Percentiles rank a stretch among this genome's conserved stretches.
phyloP scores from a whole-genome alignment of 2,888 invertebrate species.

The Spatulosminthurus flaviceps region DNA sequence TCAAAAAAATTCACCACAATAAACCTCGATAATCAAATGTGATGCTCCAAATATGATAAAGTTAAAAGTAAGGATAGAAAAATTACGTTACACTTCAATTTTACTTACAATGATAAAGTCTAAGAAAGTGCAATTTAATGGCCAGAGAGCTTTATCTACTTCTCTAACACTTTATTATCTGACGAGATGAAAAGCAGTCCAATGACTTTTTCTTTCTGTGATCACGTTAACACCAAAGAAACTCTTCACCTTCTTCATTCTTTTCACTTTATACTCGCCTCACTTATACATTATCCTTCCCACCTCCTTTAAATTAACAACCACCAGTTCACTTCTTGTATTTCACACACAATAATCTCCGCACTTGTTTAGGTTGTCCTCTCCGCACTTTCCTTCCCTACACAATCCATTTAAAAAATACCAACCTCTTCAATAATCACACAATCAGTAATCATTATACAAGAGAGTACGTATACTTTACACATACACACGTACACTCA shows the following conservation, averaged over 20 bases:
- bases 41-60: not conserved
- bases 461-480: no score
- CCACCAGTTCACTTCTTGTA: not conserved
- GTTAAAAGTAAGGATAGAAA: not conserved
- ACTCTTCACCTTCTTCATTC: slow-evolving; percentile 4
- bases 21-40: not conserved
- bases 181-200: not conserved
- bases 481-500: no score
- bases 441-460: no score
- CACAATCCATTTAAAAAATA: no score
- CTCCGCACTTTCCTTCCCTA: no score
- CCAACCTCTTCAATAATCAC: no score
- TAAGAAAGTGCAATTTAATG: slow-evolving; percentile 7
- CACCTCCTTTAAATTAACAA: not conserved
- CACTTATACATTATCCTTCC: not conserved
- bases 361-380: no score
- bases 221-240: not conserved
- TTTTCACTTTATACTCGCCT: not conserved
- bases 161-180: not conserved
- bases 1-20: no score
- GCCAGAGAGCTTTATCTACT: not conserved
- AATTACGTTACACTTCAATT: not conserved
- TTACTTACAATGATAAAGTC: not conserved
- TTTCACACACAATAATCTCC: no score
- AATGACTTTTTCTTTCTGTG: slow-evolving; percentile 14